These are phyloP conservation scores for Nannobrachium achirus DNA, from an alignment of 2,113 vertebrate species.

Conservation along the genomic window DNA sequence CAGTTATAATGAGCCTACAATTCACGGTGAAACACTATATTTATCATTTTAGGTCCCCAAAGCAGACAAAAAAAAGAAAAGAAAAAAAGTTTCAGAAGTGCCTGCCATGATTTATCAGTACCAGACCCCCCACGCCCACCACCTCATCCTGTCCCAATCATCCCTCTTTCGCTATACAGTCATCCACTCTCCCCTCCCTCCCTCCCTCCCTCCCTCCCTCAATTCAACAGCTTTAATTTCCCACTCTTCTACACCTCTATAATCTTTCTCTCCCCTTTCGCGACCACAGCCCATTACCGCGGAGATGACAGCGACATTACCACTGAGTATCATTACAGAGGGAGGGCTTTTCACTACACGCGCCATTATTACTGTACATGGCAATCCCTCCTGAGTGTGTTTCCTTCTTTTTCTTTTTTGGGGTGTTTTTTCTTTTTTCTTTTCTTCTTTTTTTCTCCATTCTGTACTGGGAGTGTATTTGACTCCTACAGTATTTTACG, in stretches of 20 bases:
- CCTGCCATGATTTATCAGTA: conserved; percentile 47
- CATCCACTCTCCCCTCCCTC: conserved; percentile 27
- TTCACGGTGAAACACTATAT: conserved; percentile 26
- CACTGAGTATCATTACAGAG: conserved; percentile 14
- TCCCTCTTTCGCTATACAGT: too few species aligned
- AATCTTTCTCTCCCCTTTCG: conserved; percentile 29
- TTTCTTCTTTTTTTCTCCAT: too few species aligned
- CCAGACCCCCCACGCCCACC: conserved; percentile 40
- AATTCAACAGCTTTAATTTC: conserved; percentile 35
- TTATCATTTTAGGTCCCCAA: conserved; percentile 55
- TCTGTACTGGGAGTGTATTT: too few species aligned
- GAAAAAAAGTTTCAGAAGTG: conserved; percentile 35
- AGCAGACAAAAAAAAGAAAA: conserved; percentile 7
- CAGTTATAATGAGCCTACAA: conserved; percentile 66
- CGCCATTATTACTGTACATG: background rate
- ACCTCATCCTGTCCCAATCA: conserved; percentile 3
- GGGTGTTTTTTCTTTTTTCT: background rate
- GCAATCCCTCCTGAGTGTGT: background rate
- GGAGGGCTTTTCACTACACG: background rate
- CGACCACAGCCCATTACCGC: conserved; percentile 36
- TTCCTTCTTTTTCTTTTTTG: conserved; percentile 6
- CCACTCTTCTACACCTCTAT: conserved; percentile 35
- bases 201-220: conserved; percentile 25
- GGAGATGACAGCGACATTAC: conserved; percentile 37
- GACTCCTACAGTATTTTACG: too few species aligned